A percentile compares a stretch with the other conserved stretches of the same genome.
phyloP scores from a whole-genome alignment of 1,140 invertebrate species.

The Penaeus chinensis region DNA sequence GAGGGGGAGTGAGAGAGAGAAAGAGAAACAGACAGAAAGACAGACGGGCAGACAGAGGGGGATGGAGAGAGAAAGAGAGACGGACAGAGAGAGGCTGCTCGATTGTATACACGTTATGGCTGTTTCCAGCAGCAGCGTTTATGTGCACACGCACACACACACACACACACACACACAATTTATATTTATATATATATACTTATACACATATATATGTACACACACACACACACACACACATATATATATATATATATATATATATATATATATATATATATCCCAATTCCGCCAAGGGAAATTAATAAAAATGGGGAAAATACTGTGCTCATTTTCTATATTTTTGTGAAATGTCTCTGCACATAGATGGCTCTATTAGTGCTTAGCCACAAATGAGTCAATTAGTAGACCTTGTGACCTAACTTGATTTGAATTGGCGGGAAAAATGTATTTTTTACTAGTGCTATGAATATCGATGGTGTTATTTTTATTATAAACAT shows the following conservation, averaged over 20 bases:
- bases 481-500: too few relatives aligned
- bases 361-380: too few relatives aligned
- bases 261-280: slow-evolving; percentile 27
- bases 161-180: slow-evolving; percentile 13
- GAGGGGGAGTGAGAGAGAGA: slow-evolving; percentile 17
- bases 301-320: too few relatives aligned
- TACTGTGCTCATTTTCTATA: too few relatives aligned
- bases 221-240: neutral
- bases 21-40: slow-evolving; percentile 9
- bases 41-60: neutral
- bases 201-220: neutral
- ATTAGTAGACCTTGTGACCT: too few relatives aligned
- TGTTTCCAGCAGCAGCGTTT: neutral
- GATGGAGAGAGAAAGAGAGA: neutral
- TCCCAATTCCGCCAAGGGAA: too few relatives aligned
- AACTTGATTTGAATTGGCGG: too few relatives aligned
- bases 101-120: neutral
- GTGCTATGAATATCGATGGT: too few relatives aligned
- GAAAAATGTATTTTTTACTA: too few relatives aligned
- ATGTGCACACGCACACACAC: neutral
- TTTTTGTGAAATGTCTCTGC: too few relatives aligned
- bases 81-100: neutral
- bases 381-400: too few relatives aligned
- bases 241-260: slow-evolving; percentile 38
- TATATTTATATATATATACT: slow-evolving; percentile 7